Conservation (phyloP, 2,888 invertebrate genomes). For the Mythimna lalbum region DNA sequence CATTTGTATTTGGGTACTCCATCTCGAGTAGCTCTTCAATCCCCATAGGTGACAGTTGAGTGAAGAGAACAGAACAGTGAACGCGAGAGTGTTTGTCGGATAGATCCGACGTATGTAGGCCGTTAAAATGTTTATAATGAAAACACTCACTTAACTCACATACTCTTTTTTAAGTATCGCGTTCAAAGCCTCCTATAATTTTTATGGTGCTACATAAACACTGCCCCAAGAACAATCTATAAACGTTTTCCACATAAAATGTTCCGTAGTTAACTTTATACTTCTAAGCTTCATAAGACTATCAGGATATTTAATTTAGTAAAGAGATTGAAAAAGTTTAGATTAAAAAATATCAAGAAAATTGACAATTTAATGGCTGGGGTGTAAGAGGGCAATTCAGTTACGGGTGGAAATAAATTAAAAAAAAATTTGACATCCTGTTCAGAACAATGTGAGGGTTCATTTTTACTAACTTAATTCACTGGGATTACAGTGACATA, state of each 20-base stretch:
- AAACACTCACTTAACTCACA: neutral
- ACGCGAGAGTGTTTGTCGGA: too few relatives aligned
- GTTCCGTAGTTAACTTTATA: slow-evolving; percentile 32
- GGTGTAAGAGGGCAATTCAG: neutral
- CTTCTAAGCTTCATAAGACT: slow-evolving; percentile 14
- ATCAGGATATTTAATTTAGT: slow-evolving; percentile 46
- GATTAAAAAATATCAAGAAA: slow-evolving; percentile 48
- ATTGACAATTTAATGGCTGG: slow-evolving; percentile 46
- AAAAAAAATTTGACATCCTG: neutral
- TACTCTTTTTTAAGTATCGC: neutral
- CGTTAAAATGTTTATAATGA: neutral
- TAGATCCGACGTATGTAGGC: too few relatives aligned
- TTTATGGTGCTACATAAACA: slow-evolving; percentile 24
- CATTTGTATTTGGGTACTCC: too few relatives aligned
- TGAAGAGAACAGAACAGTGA: too few relatives aligned
- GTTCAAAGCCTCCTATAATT: neutral
- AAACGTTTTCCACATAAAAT: slow-evolving; percentile 38
- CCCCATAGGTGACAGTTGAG: too few relatives aligned
- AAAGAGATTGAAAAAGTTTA: slow-evolving; percentile 55
- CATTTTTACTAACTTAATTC: neutral
- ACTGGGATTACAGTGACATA: too few relatives aligned
- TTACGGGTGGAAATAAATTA: neutral
- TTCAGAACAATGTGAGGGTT: neutral
- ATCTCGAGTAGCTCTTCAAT: too few relatives aligned
- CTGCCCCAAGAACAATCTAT: slow-evolving; percentile 19